Evolutionary conservation across 2,888 invertebrate species (phyloP).

Genomic region (Selenia dentaria): DNA sequence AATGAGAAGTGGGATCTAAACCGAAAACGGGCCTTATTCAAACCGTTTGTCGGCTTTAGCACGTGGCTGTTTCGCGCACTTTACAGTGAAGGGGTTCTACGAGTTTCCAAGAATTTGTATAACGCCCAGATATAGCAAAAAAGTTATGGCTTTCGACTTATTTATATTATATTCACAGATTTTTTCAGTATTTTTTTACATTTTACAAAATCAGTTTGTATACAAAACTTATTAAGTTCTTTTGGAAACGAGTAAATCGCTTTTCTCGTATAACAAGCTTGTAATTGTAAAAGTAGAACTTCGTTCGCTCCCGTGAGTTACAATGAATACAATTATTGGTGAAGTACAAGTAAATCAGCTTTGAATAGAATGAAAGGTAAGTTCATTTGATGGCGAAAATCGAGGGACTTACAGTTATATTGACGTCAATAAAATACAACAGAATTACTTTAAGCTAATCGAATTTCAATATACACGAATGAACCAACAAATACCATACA

Average conservation of each 20-base stretch:
- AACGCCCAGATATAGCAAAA: slow-evolving; percentile 46
- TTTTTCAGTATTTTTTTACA: slow-evolving; percentile 43
- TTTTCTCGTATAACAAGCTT: slow-evolving; percentile 25
- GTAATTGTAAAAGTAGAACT: slow-evolving; percentile 38
- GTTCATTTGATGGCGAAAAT: slow-evolving; percentile 46
- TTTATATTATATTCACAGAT: slow-evolving; percentile 35
- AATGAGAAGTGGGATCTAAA: slow-evolving; percentile 52
- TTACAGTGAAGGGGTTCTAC: slow-evolving; percentile 62
- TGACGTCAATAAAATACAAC: slow-evolving; percentile 27
- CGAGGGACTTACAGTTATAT: slow-evolving; percentile 31
- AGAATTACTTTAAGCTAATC: slow-evolving; percentile 22
- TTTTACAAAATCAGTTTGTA: slow-evolving; percentile 36
- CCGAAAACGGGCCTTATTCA: slow-evolving; percentile 31
- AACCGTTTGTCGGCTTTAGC: slow-evolving; percentile 65
- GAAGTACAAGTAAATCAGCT: slow-evolving; percentile 34
- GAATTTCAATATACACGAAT: neutral
- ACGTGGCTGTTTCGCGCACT: slow-evolving; percentile 63
- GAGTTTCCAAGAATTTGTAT: slow-evolving; percentile 57
- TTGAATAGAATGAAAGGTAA: slow-evolving; percentile 42
- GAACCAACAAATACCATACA: neutral
- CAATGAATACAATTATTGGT: slow-evolving; percentile 50
- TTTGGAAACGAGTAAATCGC: slow-evolving; percentile 40
- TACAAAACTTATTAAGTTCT: slow-evolving; percentile 23
- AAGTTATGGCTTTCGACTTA: slow-evolving; percentile 41
- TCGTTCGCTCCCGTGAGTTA: slow-evolving; percentile 54